Conservation (phyloP, 2,113 vertebrate species). For the Vireo altiloquus region DNA sequence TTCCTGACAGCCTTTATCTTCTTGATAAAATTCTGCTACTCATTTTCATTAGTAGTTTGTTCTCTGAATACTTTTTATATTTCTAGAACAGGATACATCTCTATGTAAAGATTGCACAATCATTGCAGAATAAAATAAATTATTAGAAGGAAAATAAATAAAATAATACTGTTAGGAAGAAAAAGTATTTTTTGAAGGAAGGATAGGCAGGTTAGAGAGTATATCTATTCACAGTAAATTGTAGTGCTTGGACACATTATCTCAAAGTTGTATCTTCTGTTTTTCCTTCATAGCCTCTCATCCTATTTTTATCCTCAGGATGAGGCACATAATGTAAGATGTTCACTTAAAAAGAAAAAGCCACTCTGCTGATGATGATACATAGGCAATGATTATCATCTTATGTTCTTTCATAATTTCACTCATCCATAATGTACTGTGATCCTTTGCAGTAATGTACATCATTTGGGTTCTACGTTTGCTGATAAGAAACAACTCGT, state of each 20-base stretch:
- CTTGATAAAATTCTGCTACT: background rate
- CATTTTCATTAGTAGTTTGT: background rate
- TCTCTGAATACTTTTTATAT: background rate
- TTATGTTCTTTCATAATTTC: conserved; percentile 7
- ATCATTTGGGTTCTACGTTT: background rate
- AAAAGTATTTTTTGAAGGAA: background rate
- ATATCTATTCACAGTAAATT: background rate
- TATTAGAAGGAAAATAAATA: background rate
- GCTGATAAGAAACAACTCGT: background rate
- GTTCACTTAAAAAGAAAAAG: conserved; percentile 12
- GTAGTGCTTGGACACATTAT: background rate
- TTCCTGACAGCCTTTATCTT: background rate
- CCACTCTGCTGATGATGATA: background rate
- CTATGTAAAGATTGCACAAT: background rate
- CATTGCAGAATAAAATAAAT: background rate
- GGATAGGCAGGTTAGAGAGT: background rate
- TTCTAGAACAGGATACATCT: background rate
- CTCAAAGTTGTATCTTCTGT: background rate
- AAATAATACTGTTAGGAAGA: background rate
- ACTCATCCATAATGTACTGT: background rate
- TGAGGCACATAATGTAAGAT: background rate
- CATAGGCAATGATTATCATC: background rate
- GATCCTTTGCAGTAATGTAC: background rate
- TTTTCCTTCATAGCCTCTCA: background rate
- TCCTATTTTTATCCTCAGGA: background rate